Base-by-base conservation (phyloP, 2,113 vertebrate genomes). In the Lophochroa leadbeateri region DNA sequence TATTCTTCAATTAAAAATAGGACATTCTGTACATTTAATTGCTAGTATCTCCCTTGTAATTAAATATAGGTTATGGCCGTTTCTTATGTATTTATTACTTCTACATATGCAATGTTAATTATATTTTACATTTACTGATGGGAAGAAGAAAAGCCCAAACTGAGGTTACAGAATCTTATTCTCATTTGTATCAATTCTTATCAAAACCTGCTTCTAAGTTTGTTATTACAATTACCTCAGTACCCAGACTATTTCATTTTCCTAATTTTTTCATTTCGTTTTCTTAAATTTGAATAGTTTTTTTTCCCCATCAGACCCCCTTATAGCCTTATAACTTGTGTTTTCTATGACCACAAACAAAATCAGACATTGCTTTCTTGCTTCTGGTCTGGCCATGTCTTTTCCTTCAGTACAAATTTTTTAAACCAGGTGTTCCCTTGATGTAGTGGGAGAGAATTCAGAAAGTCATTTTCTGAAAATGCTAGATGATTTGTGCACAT, bases 1-100 rank as follows among this genome's bases (percentile, higher is more conserved):
- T 46, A 58, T 90, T 90, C 96, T 97, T 94, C 93, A 97, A 91
- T 97, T 97, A 97, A 97, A 96, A 89, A 68, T 87, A 81, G 60
- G 57, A 64, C 61, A 29, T 81, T 86, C 75, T 91, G 72, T 95
- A 97, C 6, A 21, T 88, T 92, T 79, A 70, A 76, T 61, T 97
- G 84, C 58, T 86, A 87, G 31, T 81, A 74, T 68, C 49, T 82
- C 76, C 47, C 74, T 78, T 84, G 85, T 96, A 97, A 97, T 97
- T 97, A 97, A 92, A 70, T 78, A 41, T 53, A 61, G 69, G 70
- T 92, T 97, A 86, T 91, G 61, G 33, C 33, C 85, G 24, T 17
- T 90, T 84, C 52, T 95, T 95, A 67, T 57, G 68, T 76, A 61
- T 96, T 96, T 95, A 86, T 89, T 97, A 91, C 53, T 87, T 84